These are phyloP conservation scores for Chrysolina haemoptera DNA, from an alignment of 2,888 invertebrate genomes.

Conservation along the genomic window DNA sequence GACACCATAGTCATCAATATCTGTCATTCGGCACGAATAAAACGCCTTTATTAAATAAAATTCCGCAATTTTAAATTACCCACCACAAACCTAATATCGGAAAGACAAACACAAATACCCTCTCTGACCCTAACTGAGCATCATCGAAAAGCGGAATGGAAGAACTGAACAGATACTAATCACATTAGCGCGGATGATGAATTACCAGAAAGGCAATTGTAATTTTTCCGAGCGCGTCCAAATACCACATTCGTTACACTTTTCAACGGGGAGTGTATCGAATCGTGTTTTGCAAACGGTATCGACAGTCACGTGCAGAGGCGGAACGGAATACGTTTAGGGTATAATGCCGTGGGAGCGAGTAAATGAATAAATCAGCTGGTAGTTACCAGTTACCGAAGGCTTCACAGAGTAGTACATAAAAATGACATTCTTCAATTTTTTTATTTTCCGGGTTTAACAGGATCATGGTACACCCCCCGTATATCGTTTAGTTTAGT, in stretches of 20 bases:
- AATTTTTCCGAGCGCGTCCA: constrained; percentile 32
- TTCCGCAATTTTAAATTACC: neutral
- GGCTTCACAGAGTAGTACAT: too few relatives aligned
- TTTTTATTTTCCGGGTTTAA: too few relatives aligned
- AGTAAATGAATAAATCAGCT: neutral
- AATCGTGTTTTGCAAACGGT: constrained; percentile 45
- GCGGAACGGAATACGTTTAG: constrained; percentile 49
- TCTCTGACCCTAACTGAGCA: constrained; percentile 15
- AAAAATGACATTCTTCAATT: too few relatives aligned
- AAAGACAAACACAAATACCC: constrained; percentile 44
- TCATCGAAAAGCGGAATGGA: constrained; percentile 29
- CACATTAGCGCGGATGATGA: constrained; percentile 47
- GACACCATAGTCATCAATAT: neutral
- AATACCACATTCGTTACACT: constrained; percentile 37
- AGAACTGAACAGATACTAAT: constrained; percentile 50
- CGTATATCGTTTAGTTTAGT: too few relatives aligned
- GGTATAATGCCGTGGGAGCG: constrained; percentile 42
- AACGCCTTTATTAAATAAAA: neutral
- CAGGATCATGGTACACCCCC: too few relatives aligned
- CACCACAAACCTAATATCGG: constrained; percentile 10
- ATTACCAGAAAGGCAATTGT: constrained; percentile 42
- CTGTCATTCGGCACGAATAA: neutral
- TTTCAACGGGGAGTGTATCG: constrained; percentile 38
- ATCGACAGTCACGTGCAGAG: constrained; percentile 45
- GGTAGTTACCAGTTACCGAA: too few relatives aligned